phyloP scores from a whole-genome alignment of 2,888 invertebrate genomes.

The Thecophora atra region DNA sequence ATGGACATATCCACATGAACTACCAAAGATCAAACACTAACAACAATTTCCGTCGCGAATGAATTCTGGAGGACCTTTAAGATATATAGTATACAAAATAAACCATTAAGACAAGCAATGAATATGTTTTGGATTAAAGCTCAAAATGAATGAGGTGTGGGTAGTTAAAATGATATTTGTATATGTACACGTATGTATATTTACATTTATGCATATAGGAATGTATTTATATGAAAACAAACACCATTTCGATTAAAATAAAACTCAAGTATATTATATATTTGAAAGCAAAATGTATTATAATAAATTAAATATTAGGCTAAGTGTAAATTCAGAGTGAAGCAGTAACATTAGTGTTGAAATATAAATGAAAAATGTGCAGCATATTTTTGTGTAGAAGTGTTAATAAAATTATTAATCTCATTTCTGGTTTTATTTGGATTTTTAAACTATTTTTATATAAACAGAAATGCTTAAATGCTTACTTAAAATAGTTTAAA shows the following conservation, averaged over 20 bases:
- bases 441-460: slow-evolving; percentile 19
- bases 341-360: slow-evolving; percentile 22
- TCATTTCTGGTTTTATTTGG: slow-evolving; percentile 15
- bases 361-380: slow-evolving; percentile 12
- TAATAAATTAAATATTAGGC: slow-evolving; percentile 27
- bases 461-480: background rate
- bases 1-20: too few species aligned
- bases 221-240: slow-evolving; percentile 19
- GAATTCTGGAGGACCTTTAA: too few species aligned
- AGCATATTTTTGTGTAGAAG: slow-evolving; percentile 7
- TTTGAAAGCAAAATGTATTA: slow-evolving; percentile 26
- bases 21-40: too few species aligned
- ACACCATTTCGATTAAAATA: slow-evolving; percentile 31
- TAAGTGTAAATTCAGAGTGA: slow-evolving; percentile 27
- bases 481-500: background rate
- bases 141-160: background rate
- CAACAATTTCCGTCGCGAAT: too few species aligned
- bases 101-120: too few species aligned
- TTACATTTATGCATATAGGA: too few species aligned
- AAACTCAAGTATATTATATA: slow-evolving; percentile 27
- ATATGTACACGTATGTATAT: slow-evolving; percentile 1
- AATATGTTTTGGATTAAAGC: background rate
- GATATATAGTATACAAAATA: too few species aligned
- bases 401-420: slow-evolving; percentile 27
- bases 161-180: background rate